phyloP scores from a whole-genome alignment of 2,797 vertebrate genomes.

The Rhadinocentrus ornatus region DNA sequence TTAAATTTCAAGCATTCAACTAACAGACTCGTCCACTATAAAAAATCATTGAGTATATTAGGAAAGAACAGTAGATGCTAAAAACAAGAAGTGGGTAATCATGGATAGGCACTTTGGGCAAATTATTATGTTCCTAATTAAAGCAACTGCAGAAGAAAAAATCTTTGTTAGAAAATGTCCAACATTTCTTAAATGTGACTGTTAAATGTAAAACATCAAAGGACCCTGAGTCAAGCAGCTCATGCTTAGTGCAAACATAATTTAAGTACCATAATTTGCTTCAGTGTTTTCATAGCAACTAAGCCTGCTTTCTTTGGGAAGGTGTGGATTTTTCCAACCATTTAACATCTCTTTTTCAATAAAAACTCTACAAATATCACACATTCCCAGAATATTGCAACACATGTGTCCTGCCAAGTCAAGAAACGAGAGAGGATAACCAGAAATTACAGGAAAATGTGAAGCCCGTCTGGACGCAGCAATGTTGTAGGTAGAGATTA shows the following conservation, averaged over 20 bases:
- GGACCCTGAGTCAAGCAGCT: slow-evolving; percentile 9
- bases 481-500: slow-evolving; percentile 29
- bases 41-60: neutral
- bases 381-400: slow-evolving; percentile 46
- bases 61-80: neutral
- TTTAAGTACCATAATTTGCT: slow-evolving; percentile 44
- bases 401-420: slow-evolving; percentile 43
- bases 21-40: slow-evolving; percentile 11
- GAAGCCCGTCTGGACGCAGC: slow-evolving; percentile 34
- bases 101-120: slow-evolving; percentile 1
- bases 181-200: too few species aligned
- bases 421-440: slow-evolving; percentile 53
- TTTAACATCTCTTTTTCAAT: slow-evolving; percentile 60
- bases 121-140: neutral
- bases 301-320: slow-evolving; percentile 44
- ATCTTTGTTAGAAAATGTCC: too few species aligned
- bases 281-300: slow-evolving; percentile 63
- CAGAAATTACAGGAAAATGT: slow-evolving; percentile 40
- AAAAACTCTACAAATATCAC: slow-evolving; percentile 33
- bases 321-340: slow-evolving; percentile 61
- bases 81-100: neutral
- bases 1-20: slow-evolving; percentile 26
- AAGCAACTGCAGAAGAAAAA: too few species aligned
- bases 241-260: slow-evolving; percentile 12
- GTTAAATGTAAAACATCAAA: slow-evolving; percentile 13